Percentiles rank a stretch among this genome's conserved stretches.
Conservation (phyloP, 35 echinoderm and acorn worm species). For the Patiria miniata region DNA sequence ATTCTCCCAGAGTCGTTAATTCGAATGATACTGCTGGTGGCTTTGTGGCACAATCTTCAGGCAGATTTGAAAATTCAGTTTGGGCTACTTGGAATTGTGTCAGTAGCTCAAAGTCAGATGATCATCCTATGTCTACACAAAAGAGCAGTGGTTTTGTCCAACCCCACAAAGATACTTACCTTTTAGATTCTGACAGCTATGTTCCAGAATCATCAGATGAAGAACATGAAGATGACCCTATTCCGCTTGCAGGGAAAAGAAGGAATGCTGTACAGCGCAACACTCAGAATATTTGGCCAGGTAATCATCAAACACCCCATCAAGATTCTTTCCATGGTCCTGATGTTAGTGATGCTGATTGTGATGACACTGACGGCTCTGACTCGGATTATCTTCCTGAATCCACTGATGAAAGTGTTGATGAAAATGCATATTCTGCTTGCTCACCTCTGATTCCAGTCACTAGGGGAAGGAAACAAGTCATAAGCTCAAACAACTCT, state of each 20-base stretch:
- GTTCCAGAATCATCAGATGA: background rate
- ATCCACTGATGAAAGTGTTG: background rate
- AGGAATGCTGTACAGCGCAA: background rate
- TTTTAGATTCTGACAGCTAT: background rate
- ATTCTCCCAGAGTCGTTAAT: background rate
- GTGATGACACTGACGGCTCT: background rate
- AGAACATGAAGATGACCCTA: background rate
- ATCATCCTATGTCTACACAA: background rate
- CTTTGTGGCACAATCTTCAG: background rate
- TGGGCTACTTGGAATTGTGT: background rate
- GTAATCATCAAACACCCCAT: background rate
- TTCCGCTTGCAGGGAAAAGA: background rate
- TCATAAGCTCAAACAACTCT: background rate
- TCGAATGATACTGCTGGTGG: background rate
- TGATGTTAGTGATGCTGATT: background rate
- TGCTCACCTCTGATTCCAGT: background rate
- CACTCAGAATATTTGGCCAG: background rate
- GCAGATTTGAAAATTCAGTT: background rate
- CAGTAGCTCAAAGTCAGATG: background rate
- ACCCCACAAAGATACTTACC: background rate
- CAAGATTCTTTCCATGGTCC: background rate
- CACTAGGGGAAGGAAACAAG: background rate
- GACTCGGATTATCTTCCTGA: background rate
- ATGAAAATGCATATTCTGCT: background rate
- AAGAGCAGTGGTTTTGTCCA: background rate